phyloP scores from a whole-genome alignment of 2,797 vertebrate species.

The Heteromormyrus szaboi region DNA sequence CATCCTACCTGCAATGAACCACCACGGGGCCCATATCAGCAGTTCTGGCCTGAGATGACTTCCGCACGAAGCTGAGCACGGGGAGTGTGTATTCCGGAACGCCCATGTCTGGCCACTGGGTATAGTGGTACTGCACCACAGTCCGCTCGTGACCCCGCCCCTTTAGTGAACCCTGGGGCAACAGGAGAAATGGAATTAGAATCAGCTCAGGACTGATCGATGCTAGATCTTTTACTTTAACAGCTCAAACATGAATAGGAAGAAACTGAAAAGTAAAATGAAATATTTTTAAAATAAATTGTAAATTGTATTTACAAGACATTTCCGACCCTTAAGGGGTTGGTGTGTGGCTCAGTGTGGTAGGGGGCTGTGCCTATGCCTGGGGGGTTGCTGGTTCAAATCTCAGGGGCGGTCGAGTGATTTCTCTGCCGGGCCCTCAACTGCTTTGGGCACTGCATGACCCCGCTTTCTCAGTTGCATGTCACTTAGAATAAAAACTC shows the following conservation, averaged over 20 bases:
- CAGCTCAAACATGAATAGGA: background rate
- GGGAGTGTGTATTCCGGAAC: slow-evolving; percentile 89
- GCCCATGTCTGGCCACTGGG: slow-evolving; percentile 98
- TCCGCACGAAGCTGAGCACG: slow-evolving; percentile 83
- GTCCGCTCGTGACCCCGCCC: slow-evolving; percentile 69
- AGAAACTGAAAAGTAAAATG: background rate
- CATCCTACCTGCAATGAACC: slow-evolving; percentile 86
- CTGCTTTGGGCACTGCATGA: background rate
- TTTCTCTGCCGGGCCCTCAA: background rate
- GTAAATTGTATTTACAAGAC: background rate
- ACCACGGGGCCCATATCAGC: slow-evolving; percentile 79
- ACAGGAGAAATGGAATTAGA: background rate
- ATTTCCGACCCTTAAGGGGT: background rate
- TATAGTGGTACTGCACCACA: slow-evolving; percentile 89
- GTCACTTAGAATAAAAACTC: background rate
- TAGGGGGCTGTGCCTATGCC: background rate
- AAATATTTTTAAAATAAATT: background rate
- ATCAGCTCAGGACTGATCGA: background rate
- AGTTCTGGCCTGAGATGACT: slow-evolving; percentile 71
- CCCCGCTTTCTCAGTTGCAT: background rate
- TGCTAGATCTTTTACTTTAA: background rate
- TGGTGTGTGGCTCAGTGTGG: background rate
- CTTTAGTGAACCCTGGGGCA: slow-evolving; percentile 73
- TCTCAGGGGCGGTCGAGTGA: background rate
- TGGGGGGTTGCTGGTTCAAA: background rate